These are phyloP conservation scores for Pygoscelis antarcticus DNA, from an alignment of 2,113 vertebrate species.

Conservation along the genomic window DNA sequence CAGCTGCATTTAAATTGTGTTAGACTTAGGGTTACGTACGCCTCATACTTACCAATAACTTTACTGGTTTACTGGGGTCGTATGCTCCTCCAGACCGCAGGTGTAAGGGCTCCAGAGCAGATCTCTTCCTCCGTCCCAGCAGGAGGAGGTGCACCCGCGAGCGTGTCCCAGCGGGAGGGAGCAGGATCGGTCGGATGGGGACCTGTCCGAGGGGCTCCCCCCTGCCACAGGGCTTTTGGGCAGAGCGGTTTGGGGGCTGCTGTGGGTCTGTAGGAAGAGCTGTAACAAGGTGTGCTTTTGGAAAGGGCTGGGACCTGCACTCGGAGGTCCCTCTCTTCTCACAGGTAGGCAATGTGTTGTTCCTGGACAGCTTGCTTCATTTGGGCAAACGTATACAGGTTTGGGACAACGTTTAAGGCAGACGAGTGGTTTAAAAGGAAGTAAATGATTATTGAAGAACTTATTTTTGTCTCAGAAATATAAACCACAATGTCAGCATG, in stretches of 20 bases:
- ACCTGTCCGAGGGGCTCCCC: background rate
- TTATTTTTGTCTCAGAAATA: background rate
- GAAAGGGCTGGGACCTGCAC: background rate
- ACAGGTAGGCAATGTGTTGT: rapidly evolving
- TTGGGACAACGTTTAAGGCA: background rate
- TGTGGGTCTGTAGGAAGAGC: background rate
- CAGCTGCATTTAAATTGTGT: background rate
- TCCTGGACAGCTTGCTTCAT: background rate
- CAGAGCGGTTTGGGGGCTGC: background rate
- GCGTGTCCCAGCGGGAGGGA: background rate
- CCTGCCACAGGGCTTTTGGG: rapidly evolving
- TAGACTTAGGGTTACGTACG: background rate
- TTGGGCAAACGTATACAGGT: rapidly evolving
- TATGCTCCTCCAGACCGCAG: rapidly evolving
- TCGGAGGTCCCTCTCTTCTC: background rate
- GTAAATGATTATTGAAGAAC: background rate
- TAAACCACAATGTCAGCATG: rapidly evolving
- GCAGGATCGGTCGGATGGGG: rapidly evolving
- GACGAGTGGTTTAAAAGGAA: background rate
- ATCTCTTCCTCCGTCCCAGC: background rate
- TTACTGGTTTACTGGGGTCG: background rate
- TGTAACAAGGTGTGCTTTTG: background rate
- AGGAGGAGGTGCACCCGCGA: background rate
- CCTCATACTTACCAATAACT: background rate
- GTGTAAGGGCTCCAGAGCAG: background rate